A percentile compares a stretch with the other conserved stretches of the same genome.
Conservation (phyloP, 64 coral and sea anemone species). For the Montipora sp. region DNA sequence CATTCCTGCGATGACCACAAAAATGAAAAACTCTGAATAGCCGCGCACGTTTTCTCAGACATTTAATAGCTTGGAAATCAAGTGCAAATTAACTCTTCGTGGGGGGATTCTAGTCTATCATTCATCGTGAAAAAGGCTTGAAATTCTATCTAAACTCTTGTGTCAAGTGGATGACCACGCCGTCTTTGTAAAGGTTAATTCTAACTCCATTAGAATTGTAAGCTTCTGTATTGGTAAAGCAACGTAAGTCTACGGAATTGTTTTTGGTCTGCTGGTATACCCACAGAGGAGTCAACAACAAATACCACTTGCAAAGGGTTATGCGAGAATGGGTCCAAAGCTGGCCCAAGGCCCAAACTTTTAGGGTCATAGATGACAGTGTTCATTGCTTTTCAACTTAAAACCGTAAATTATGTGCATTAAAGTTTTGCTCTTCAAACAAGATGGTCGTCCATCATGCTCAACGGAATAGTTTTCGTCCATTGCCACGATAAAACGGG, state of each 20-base stretch:
- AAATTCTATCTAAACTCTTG: background rate
- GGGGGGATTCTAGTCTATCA: slow-evolving; percentile 40
- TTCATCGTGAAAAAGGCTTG: slow-evolving; percentile 33
- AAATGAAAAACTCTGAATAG: background rate
- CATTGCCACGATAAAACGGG: background rate
- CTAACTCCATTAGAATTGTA: background rate
- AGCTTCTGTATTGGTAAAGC: background rate
- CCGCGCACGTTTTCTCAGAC: slow-evolving; percentile 4
- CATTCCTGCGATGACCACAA: background rate
- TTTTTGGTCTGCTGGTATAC: too few species aligned
- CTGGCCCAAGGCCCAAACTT: background rate
- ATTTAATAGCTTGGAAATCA: slow-evolving; percentile 30
- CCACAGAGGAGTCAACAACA: too few species aligned
- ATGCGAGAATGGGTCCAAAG: too few species aligned
- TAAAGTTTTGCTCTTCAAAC: background rate
- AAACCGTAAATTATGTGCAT: too few species aligned
- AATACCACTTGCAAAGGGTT: too few species aligned
- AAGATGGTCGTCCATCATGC: background rate
- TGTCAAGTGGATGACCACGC: slow-evolving; percentile 38
- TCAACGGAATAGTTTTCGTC: too few species aligned
- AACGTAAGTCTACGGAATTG: background rate
- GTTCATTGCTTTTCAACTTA: too few species aligned
- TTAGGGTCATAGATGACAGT: too few species aligned
- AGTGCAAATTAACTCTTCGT: slow-evolving; percentile 50
- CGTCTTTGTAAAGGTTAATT: slow-evolving; percentile 15